These are phyloP conservation scores for Psittacula cyanocephala DNA, from an alignment of 2,113 vertebrate species.

Conservation along the genomic window DNA sequence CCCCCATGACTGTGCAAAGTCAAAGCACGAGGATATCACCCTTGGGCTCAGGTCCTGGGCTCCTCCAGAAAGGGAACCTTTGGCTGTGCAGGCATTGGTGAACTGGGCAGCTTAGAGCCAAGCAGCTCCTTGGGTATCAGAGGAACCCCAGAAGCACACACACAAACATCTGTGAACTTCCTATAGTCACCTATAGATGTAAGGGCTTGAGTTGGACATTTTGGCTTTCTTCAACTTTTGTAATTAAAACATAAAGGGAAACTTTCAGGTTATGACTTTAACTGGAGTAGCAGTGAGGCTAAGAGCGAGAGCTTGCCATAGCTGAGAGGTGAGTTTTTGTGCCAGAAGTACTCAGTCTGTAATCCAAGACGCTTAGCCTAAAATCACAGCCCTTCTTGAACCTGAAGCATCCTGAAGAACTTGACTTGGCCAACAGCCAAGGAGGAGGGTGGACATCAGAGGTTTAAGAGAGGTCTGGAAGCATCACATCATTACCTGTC, in stretches of 20 bases:
- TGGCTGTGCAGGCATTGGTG: not conserved
- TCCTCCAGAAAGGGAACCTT: not conserved
- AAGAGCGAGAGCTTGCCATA: not conserved
- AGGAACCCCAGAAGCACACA: not conserved
- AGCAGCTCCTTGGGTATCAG: not conserved
- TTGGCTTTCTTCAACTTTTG: not conserved
- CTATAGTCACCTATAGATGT: not conserved
- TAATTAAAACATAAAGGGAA: not conserved
- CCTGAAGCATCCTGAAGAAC: not conserved
- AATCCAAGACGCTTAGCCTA: not conserved
- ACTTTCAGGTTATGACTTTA: not conserved
- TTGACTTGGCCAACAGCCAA: not conserved
- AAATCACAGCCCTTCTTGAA: not conserved
- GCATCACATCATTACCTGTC: not conserved
- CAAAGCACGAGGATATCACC: not conserved
- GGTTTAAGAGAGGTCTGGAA: not conserved
- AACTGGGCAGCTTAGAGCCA: accelerated
- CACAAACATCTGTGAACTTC: not conserved
- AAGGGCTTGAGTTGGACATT: not conserved
- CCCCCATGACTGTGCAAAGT: not conserved
- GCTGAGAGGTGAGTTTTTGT: not conserved
- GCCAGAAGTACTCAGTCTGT: not conserved
- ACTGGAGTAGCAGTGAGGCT: not conserved
- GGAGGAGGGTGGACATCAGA: not conserved
- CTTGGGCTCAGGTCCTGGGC: not conserved